phyloP scores from a whole-genome alignment of 2,113 vertebrate genomes.

The Phainopepla nitens region DNA sequence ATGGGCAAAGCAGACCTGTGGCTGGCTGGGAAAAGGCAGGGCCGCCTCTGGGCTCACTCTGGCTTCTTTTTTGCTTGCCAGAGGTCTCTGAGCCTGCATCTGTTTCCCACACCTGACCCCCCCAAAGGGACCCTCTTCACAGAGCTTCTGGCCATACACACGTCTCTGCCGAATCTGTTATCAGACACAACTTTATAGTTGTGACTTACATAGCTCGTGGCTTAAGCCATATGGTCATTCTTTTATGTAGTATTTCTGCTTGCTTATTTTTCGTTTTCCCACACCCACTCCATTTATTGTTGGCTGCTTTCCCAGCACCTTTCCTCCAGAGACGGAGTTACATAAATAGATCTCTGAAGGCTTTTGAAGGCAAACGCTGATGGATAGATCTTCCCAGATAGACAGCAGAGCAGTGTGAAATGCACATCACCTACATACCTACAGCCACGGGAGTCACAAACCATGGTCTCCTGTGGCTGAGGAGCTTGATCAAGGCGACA shows the following conservation, averaged over 20 bases:
- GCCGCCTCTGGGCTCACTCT: fast-evolving
- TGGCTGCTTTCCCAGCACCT: constrained; percentile 74
- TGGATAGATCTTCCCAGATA: constrained; percentile 35
- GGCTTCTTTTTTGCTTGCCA: background rate
- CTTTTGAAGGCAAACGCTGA: constrained; percentile 29
- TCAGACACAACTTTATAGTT: constrained; percentile 40
- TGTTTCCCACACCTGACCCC: background rate
- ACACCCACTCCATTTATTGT: constrained; percentile 72
- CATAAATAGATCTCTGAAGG: constrained; percentile 68
- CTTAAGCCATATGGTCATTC: constrained; percentile 70
- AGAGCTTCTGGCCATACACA: background rate
- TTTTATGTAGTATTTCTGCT: constrained; percentile 66
- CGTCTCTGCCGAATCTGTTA: constrained; percentile 10
- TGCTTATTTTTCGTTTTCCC: constrained; percentile 72
- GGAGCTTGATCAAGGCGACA: background rate
- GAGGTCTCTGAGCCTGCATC: background rate
- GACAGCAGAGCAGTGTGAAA: background rate
- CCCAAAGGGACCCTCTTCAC: background rate
- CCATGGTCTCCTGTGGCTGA: background rate
- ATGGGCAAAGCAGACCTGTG: background rate
- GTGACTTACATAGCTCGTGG: constrained; percentile 57
- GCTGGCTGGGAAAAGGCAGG: background rate
- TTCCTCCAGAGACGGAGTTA: constrained; percentile 63
- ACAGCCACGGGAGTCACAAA: fast-evolving
- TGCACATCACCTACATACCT: background rate